Evolutionary conservation across 2,797 vertebrate species (phyloP).

Genomic region (Caiman crocodilus): DNA sequence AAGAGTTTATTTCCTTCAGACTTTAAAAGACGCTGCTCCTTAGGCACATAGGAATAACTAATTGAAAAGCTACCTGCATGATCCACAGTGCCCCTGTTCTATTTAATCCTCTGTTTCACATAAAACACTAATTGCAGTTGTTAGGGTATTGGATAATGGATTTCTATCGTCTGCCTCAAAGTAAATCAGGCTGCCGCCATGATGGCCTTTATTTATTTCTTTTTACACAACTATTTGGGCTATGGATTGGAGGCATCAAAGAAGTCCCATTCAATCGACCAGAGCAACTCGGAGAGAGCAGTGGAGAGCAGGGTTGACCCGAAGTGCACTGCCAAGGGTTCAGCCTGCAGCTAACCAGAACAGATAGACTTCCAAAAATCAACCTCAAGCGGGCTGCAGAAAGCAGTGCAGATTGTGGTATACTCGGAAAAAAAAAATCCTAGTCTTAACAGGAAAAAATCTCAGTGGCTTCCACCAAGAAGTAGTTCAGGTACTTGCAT

Average conservation of each 20-base stretch:
- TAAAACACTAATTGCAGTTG: no score
- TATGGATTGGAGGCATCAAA: not conserved
- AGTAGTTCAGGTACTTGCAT: not conserved
- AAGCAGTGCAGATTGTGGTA: not conserved
- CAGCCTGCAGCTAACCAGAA: not conserved
- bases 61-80: no score
- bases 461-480: not conserved
- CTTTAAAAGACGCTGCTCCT: conserved; percentile 4
- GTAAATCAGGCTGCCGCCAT: no score
- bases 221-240: no score
- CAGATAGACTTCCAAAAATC: not conserved
- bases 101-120: no score
- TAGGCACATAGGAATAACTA: not conserved
- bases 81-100: no score
- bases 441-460: not conserved
- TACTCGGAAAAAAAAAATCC: not conserved
- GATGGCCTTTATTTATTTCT: no score
- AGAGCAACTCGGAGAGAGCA: not conserved
- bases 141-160: no score
- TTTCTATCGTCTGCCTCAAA: no score
- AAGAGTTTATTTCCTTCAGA: not conserved
- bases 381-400: no score
- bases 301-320: not conserved
- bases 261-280: not conserved
- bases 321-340: no score